Percentiles rank a stretch among this genome's conserved stretches.
phyloP scores from a whole-genome alignment of 2,888 invertebrate genomes.

The Drosophila subquinaria region DNA sequence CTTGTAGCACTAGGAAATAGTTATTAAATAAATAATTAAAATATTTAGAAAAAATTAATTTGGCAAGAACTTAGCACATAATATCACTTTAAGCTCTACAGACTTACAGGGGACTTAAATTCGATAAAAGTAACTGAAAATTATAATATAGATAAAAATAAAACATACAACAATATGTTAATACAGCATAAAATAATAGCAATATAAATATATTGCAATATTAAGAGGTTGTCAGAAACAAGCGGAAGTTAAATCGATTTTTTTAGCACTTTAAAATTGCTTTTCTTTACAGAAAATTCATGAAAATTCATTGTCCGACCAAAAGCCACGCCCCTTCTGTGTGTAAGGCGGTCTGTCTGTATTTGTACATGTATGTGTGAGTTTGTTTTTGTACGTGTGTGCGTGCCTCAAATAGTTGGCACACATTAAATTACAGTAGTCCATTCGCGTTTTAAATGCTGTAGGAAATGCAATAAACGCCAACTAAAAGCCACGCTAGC shows the following conservation, averaged over 20 bases:
- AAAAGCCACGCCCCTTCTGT: conserved; percentile 34
- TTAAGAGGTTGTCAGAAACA: not conserved
- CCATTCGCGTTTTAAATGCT: conserved; percentile 69
- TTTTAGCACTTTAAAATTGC: not conserved
- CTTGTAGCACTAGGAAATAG: no score
- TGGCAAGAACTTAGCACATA: not conserved
- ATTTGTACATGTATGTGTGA: conserved; percentile 6
- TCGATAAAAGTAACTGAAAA: no score
- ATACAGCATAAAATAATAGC: no score
- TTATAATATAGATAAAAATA: no score
- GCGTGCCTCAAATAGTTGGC: conserved; percentile 61
- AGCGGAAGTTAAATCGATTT: not conserved
- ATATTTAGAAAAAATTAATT: not conserved
- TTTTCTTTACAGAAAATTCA: not conserved
- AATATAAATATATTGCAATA: no score
- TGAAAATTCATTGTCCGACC: conserved; percentile 33
- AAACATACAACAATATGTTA: no score
- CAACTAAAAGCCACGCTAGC: conserved; percentile 64
- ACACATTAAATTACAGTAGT: conserved; percentile 66
- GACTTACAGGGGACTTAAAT: no score
- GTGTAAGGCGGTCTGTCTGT: not conserved
- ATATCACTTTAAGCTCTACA: no score
- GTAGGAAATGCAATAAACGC: conserved; percentile 72
- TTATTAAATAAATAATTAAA: no score
- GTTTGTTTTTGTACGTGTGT: conserved; percentile 14